Conservation (phyloP, 1,140 invertebrate genomes). For the Adelges cooleyi region DNA sequence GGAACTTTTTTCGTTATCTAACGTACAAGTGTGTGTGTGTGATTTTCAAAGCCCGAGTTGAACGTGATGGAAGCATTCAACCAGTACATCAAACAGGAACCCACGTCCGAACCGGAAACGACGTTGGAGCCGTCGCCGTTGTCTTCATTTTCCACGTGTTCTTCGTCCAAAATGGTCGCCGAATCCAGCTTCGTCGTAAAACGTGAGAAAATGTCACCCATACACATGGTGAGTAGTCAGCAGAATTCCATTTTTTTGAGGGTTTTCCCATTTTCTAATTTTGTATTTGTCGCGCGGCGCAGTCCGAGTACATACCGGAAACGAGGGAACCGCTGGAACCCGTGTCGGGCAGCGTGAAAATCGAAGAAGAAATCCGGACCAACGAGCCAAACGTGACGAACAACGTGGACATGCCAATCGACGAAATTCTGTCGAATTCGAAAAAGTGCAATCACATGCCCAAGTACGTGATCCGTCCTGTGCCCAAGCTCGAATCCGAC, state of each 20-base stretch:
- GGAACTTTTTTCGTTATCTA: too few relatives aligned
- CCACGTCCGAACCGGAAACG: not conserved
- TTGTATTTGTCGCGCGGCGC: not conserved
- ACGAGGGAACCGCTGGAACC: not conserved
- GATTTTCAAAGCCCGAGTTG: not conserved
- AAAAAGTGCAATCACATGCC: constrained; percentile 18
- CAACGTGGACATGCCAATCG: not conserved
- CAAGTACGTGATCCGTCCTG: constrained; percentile 13
- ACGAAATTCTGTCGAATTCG: constrained; percentile 8
- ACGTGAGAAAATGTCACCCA: constrained; percentile 1
- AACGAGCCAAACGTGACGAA: constrained; percentile 3
- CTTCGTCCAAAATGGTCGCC: not conserved
- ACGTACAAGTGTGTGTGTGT: too few relatives aligned
- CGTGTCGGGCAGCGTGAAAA: not conserved
- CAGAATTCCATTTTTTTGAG: too few relatives aligned
- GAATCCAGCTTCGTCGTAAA: constrained; percentile 12
- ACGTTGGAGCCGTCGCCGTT: too few relatives aligned
- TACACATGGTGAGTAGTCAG: not conserved
- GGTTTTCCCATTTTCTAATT: too few relatives aligned
- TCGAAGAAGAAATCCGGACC: constrained; percentile 8
- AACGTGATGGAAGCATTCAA: constrained; percentile 14
- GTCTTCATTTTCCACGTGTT: too few relatives aligned
- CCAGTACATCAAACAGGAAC: not conserved
- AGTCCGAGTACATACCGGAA: constrained; percentile 21
- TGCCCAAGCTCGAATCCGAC: not conserved